These are phyloP conservation scores for Oncorhynchus kisutch DNA, from an alignment of 2,113 vertebrate genomes.

Conservation along the genomic window DNA sequence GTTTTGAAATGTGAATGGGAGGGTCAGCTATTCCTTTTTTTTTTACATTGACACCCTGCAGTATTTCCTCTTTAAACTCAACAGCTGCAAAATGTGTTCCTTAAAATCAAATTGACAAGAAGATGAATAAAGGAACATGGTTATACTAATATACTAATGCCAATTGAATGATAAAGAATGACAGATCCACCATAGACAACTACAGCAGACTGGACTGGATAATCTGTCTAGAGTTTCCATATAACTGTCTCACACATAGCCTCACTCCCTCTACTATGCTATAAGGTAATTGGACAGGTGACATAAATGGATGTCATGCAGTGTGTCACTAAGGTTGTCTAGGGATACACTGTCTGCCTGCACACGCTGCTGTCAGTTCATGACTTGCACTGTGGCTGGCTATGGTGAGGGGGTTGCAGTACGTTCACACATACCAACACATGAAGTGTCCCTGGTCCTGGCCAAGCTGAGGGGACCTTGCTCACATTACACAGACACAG, in stretches of 20 bases:
- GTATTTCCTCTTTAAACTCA: too few species aligned
- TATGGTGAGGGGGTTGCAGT: not conserved
- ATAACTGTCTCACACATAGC: not conserved
- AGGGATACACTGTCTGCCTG: slow-evolving; percentile 21
- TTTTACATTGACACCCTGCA: too few species aligned
- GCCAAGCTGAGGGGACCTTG: not conserved
- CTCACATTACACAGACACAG: slow-evolving; percentile 27
- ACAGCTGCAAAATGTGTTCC: too few species aligned
- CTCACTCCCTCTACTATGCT: not conserved
- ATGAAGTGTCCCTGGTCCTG: slow-evolving; percentile 15
- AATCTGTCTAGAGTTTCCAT: too few species aligned
- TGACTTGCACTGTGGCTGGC: not conserved
- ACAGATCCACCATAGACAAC: too few species aligned
- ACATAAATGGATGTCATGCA: slow-evolving; percentile 11
- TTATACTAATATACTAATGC: too few species aligned
- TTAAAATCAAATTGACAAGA: too few species aligned
- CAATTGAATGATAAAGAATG: too few species aligned
- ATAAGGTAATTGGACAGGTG: not conserved
- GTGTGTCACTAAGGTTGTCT: not conserved
- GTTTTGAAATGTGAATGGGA: not conserved
- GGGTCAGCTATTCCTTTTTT: not conserved
- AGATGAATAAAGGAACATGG: too few species aligned
- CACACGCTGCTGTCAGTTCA: slow-evolving; percentile 37
- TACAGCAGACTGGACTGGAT: not conserved
- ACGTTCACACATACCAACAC: slow-evolving; percentile 25